phyloP scores from a whole-genome alignment of 2,113 vertebrate genomes.

The Steatornis caripensis region DNA sequence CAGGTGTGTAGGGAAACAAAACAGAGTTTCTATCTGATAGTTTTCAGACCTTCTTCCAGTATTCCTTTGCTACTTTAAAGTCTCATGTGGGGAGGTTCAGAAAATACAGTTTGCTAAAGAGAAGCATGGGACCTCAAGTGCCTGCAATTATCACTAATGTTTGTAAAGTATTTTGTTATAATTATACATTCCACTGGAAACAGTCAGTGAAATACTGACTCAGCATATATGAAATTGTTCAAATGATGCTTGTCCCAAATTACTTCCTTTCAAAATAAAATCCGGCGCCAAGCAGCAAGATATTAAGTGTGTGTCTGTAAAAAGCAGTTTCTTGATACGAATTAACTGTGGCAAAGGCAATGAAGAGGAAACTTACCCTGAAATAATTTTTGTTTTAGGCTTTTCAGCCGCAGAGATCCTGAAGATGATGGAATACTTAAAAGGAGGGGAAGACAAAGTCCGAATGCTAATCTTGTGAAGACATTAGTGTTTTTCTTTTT shows the following conservation, averaged over 20 bases:
- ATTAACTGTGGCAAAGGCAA: not conserved
- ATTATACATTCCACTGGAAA: not conserved
- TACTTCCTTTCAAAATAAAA: not conserved
- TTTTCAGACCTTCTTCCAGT: not conserved
- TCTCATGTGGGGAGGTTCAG: not conserved
- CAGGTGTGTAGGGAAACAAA: not conserved
- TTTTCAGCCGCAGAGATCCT: conserved; percentile 93
- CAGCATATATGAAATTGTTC: not conserved
- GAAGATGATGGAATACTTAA: conserved; percentile 95
- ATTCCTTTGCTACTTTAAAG: not conserved
- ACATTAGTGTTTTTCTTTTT: conserved; percentile 99
- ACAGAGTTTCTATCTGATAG: not conserved
- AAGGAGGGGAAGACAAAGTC: conserved; percentile 93
- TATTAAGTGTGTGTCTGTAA: not conserved
- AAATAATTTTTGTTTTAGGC: conserved; percentile 66
- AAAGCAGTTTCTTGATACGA: not conserved
- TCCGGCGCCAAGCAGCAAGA: not conserved
- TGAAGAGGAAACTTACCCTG: not conserved
- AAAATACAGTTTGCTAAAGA: not conserved
- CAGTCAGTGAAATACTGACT: not conserved
- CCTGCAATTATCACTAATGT: not conserved
- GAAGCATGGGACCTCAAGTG: not conserved
- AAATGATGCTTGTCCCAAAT: not conserved
- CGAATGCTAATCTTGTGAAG: conserved; percentile 96
- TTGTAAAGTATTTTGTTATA: not conserved